Conservation (phyloP, 1,140 invertebrate genomes). For the Cyphomyrmex costatus region DNA sequence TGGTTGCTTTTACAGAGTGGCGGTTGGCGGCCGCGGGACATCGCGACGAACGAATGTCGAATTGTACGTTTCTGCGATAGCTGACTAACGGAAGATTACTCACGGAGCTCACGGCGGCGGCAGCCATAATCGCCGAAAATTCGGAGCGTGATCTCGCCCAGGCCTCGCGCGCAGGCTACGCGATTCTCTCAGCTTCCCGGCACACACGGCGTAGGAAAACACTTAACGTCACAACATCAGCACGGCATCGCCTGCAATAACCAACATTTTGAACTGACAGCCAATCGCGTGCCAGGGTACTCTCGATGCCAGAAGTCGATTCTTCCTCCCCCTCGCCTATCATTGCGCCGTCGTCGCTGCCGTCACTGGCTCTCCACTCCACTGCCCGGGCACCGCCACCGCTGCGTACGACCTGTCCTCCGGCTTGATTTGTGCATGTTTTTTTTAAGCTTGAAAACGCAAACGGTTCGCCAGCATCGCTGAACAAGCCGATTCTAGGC, state of each 20-base stretch:
- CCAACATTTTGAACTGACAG: slow-evolving; percentile 85
- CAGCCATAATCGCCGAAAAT: slow-evolving; percentile 76
- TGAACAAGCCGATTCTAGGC: background rate
- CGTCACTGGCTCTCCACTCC: no score
- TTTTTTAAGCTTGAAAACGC: slow-evolving; percentile 37
- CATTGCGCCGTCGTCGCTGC: no score
- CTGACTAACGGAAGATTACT: slow-evolving; percentile 63
- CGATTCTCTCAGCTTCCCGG: slow-evolving; percentile 53
- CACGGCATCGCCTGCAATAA: slow-evolving; percentile 82
- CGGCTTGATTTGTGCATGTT: slow-evolving; percentile 2
- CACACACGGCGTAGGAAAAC: slow-evolving; percentile 75
- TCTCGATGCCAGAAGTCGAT: slow-evolving; percentile 75
- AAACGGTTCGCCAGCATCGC: background rate
- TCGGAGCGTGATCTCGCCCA: slow-evolving; percentile 49
- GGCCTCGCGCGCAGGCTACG: slow-evolving; percentile 52
- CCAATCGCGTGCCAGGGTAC: slow-evolving; percentile 76
- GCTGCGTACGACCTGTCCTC: background rate
- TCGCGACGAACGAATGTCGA: background rate
- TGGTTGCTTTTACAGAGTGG: background rate
- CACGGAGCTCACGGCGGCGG: slow-evolving; percentile 81
- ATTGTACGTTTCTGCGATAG: slow-evolving; percentile 4
- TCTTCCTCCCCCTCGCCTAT: slow-evolving; percentile 14
- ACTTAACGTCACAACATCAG: slow-evolving; percentile 84
- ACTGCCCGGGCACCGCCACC: no score
- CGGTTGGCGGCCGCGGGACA: background rate